Evolutionary conservation across 2,113 vertebrate species (phyloP).

Genomic region (Clarias magur): DNA sequence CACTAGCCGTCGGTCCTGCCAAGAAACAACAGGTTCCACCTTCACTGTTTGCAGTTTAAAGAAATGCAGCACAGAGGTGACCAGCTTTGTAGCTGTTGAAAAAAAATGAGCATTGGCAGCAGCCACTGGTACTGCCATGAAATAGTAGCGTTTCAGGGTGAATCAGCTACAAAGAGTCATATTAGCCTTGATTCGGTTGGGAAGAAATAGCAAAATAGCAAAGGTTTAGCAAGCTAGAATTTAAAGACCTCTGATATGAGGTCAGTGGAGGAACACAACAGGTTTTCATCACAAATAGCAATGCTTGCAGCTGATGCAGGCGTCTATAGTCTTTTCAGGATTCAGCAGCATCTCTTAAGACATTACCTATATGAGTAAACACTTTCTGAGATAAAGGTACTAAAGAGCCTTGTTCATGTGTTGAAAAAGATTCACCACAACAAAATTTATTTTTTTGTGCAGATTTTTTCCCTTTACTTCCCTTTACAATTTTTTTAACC

Average conservation of each 20-base stretch:
- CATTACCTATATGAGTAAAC: background rate
- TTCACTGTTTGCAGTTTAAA: constrained; percentile 57
- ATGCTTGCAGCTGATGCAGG: background rate
- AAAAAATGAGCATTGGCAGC: constrained; percentile 41
- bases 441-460: too few relatives aligned
- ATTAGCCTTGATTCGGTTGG: background rate
- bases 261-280: background rate
- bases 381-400: background rate
- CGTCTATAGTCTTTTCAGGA: background rate
- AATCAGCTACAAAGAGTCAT: constrained; percentile 41
- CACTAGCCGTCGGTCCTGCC: constrained; percentile 68
- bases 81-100: constrained; percentile 1
- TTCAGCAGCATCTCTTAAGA: background rate
- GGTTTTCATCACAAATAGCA: background rate
- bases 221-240: constrained; percentile 49
- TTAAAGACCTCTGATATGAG: constrained; percentile 18
- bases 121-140: constrained; percentile 50
- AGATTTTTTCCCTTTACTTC: too few relatives aligned
- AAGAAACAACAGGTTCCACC: constrained; percentile 72
- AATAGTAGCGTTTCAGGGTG: constrained; percentile 22
- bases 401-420: background rate
- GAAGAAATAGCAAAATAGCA: background rate
- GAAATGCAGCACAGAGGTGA: constrained; percentile 36
- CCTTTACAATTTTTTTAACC: too few relatives aligned
- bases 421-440: too few relatives aligned